Conservation (phyloP, 2,113 vertebrate genomes). For the Oceanites oceanicus region DNA sequence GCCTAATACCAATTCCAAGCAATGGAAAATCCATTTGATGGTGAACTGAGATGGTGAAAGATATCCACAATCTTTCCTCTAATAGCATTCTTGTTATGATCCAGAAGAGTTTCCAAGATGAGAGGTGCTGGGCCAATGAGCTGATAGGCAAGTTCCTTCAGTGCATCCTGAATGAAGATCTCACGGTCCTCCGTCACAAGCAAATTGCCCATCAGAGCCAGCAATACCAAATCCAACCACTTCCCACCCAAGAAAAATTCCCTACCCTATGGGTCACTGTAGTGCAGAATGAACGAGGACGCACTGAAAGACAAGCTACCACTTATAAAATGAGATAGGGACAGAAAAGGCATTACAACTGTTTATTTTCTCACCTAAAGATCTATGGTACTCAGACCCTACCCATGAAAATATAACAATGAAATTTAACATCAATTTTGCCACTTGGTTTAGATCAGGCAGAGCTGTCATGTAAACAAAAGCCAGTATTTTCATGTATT, state of each 20-base stretch:
- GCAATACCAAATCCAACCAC: not conserved
- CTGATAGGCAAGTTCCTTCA: not conserved
- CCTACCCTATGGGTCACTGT: not conserved
- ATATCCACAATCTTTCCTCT: not conserved
- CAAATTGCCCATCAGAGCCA: not conserved
- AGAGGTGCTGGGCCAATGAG: not conserved
- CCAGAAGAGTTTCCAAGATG: not conserved
- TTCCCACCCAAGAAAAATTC: not conserved
- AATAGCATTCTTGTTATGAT: not conserved
- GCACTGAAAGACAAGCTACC: not conserved
- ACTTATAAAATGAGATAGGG: not conserved
- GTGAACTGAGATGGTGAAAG: not conserved
- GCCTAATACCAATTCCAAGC: not conserved
- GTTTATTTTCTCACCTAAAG: not conserved
- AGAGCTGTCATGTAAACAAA: not conserved
- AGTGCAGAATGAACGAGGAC: not conserved
- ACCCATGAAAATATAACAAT: not conserved
- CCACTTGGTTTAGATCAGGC: not conserved
- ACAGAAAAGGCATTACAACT: not conserved
- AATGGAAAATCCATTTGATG: conserved; percentile 13
- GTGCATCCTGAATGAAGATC: not conserved
- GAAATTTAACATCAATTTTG: not conserved
- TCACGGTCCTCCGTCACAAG: not conserved
- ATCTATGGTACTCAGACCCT: not conserved
- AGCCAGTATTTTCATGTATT: not conserved